Percentiles rank a stretch among this genome's conserved stretches.
Conservation (phyloP, 2,797 vertebrate genomes). For the Coreius guichenoti region DNA sequence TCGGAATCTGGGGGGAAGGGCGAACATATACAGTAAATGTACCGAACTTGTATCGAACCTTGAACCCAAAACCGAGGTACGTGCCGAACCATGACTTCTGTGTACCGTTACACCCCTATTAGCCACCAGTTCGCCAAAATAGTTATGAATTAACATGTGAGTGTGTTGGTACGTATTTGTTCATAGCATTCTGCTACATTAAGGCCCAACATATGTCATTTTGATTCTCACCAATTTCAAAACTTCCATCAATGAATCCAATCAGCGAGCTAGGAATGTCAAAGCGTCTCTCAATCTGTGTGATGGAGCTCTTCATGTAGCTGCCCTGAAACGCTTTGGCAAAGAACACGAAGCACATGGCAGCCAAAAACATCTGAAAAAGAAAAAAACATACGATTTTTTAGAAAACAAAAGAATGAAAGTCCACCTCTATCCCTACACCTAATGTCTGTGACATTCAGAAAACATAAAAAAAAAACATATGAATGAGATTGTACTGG, state of each 20-base stretch:
- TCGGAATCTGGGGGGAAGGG: too few species aligned
- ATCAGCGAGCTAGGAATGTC: slow-evolving; percentile 90
- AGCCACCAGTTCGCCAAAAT: neutral
- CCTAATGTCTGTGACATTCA: neutral
- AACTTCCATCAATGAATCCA: slow-evolving; percentile 93
- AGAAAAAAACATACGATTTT: neutral
- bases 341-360: slow-evolving; percentile 84
- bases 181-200: neutral
- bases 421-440: neutral
- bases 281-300: slow-evolving; percentile 93
- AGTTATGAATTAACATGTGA: neutral
- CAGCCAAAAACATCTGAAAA: slow-evolving; percentile 85
- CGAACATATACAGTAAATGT: too few species aligned
- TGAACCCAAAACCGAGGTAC: too few species aligned
- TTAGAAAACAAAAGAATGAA: neutral
- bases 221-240: slow-evolving; percentile 87
- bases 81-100: too few species aligned
- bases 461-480: neutral
- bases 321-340: slow-evolving; percentile 89
- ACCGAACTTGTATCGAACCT: too few species aligned
- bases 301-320: slow-evolving; percentile 93
- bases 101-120: neutral
- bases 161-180: neutral
- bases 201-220: neutral
- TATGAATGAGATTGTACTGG: neutral